Base-by-base conservation (phyloP, 2,113 vertebrate species). In the Hippocampus zosterae region DNA sequence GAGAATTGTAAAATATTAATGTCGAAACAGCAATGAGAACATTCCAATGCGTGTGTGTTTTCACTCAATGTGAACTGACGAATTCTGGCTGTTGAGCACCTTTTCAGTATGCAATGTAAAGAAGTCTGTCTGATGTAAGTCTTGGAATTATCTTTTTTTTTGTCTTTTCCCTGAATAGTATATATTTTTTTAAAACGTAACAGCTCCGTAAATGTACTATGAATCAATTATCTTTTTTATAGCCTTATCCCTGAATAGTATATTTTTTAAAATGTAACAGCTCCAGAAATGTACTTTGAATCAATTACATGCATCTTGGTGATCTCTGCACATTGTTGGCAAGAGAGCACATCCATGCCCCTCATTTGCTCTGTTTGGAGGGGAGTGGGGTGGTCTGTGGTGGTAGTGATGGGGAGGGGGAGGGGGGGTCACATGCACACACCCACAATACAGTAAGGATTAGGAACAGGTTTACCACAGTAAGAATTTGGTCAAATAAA, bases 1-100 rank as follows among this genome's bases (percentile, higher is more conserved):
- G 83, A 84, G 83, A 87, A 86, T 84, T 82, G 83, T 88, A 41
- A 90, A 88, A 88, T 88, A 44, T 44, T 12, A 90, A 88, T 87
- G 79, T 88, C 85, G 46, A 50, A 19, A 50, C 15, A 80, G 48
- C 75, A 75, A 85, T 80, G 52, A 71, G 5, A 50, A 50, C 16
- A 50, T 19, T 50, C 1, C 46, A 50, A 19, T 37, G 33, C 33
- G 33, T 77, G 76, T 53, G 64, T 48, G 44, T 13, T 27, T 57
- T 57, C 12, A 27, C 23, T 25, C 9, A 2, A 23, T 56, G 55
- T 57, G 41, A 52, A 52, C 21, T 52, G 6, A 52, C 21, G 21
- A 19, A 52, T 52, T 19, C 50, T 52, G 50, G 19, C 16, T 16
- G 13, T 52, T 19, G 50, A 52, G 18, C 8, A 52, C 19, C 5